phyloP scores from a whole-genome alignment of 1,140 invertebrate genomes.

The Tenebrio molitor region DNA sequence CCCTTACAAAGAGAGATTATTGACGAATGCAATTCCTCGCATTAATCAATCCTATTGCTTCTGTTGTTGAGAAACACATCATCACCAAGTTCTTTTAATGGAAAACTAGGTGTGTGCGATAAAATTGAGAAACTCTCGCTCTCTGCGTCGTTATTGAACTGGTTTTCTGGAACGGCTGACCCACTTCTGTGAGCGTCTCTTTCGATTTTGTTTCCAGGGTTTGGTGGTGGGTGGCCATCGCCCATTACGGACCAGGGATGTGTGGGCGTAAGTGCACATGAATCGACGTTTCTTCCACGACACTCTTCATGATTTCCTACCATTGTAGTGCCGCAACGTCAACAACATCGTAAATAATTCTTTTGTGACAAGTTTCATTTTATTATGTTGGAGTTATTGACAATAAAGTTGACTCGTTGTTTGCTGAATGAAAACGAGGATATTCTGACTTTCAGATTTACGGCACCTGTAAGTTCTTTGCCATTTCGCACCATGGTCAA shows the following conservation, averaged over 20 bases:
- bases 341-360: slow-evolving; percentile 30
- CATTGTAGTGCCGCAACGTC: background rate
- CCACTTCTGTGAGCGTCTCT: background rate
- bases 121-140: slow-evolving; percentile 35
- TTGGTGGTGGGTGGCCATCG: background rate
- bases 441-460: slow-evolving; percentile 7
- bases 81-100: background rate
- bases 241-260: background rate
- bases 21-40: too few species aligned
- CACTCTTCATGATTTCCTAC: background rate
- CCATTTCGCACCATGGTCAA: background rate
- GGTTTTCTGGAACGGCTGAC: slow-evolving; percentile 7
- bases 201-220: background rate
- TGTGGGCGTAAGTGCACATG: background rate
- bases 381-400: slow-evolving; percentile 12
- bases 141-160: slow-evolving; percentile 19
- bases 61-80: background rate
- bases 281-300: background rate
- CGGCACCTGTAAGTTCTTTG: background rate
- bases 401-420: background rate
- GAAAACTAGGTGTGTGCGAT: slow-evolving; percentile 15
- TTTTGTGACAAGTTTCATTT: slow-evolving; percentile 23
- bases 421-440: background rate
- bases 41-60: too few species aligned
- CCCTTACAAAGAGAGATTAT: background rate